These are phyloP conservation scores for Rhinella marina DNA, from an alignment of 2,797 vertebrate species.

Conservation along the genomic window DNA sequence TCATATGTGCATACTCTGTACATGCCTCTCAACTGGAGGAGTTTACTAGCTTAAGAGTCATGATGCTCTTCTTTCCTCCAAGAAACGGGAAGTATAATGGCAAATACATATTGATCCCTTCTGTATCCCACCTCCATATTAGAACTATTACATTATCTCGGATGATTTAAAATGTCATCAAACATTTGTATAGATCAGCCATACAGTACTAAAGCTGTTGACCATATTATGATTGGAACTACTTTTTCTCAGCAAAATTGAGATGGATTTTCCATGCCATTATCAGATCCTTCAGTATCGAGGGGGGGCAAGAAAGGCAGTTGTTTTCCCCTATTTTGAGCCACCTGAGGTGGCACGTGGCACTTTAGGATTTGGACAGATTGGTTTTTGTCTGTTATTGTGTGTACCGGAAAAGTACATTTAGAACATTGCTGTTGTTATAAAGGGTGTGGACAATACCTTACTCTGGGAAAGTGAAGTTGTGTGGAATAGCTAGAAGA, in stretches of 20 bases:
- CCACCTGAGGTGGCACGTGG: background rate
- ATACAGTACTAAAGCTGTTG: background rate
- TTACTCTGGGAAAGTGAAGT: background rate
- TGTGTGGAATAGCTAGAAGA: background rate
- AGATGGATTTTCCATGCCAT: background rate
- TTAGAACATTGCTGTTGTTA: background rate
- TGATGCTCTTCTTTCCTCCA: background rate
- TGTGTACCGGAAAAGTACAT: background rate
- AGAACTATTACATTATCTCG: background rate
- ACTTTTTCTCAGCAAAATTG: too few species aligned
- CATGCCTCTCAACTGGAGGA: background rate
- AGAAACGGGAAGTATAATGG: background rate
- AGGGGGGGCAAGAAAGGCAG: background rate
- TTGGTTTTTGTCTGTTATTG: background rate
- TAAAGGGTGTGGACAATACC: constrained; percentile 26
- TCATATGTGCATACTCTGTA: background rate
- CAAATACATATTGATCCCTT: background rate
- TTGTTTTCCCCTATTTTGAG: background rate
- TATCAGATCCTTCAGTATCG: background rate
- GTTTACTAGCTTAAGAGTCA: background rate
- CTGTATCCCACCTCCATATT: too few species aligned
- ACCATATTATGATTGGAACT: background rate
- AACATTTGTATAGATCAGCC: background rate
- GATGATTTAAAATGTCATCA: background rate
- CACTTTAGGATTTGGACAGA: background rate